These are phyloP conservation scores for Charina bottae DNA, from an alignment of 2,113 vertebrate genomes.

Conservation along the genomic window DNA sequence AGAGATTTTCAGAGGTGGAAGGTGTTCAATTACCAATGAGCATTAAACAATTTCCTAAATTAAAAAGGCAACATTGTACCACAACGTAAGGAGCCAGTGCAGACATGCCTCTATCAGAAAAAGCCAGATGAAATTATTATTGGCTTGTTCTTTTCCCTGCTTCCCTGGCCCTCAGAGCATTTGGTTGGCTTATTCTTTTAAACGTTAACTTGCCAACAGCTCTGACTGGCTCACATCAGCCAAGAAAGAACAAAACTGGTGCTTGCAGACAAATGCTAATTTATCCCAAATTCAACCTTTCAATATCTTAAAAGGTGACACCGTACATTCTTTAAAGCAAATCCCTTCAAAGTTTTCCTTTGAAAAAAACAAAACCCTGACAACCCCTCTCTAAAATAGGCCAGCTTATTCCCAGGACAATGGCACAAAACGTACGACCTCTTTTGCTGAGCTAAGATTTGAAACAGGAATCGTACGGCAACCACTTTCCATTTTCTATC, in stretches of 20 bases:
- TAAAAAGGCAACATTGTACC: not conserved
- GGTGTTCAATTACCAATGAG: not conserved
- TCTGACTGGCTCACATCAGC: not conserved
- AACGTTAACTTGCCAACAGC: too few species aligned
- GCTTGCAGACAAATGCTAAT: not conserved
- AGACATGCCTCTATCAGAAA: not conserved
- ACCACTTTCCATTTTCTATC: too few species aligned
- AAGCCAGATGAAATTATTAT: not conserved
- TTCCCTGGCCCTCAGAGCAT: not conserved
- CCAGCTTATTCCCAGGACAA: too few species aligned
- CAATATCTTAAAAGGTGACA: too few species aligned
- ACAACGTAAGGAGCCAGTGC: not conserved
- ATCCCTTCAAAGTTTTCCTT: too few species aligned
- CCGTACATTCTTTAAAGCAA: too few species aligned
- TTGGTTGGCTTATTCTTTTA: not conserved
- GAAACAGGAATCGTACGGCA: too few species aligned
- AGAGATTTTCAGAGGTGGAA: too few species aligned
- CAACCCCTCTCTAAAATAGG: not conserved
- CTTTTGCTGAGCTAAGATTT: too few species aligned
- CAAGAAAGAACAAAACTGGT: not conserved
- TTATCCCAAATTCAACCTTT: not conserved
- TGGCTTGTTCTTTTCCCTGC: not conserved
- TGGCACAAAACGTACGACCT: too few species aligned
- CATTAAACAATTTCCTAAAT: not conserved
- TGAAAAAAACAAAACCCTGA: not conserved